Percentiles rank a stretch among this genome's conserved stretches.
These are phyloP conservation scores for Podotricha telesiphe DNA, from an alignment of 2,888 invertebrate species.

Conservation along the genomic window DNA sequence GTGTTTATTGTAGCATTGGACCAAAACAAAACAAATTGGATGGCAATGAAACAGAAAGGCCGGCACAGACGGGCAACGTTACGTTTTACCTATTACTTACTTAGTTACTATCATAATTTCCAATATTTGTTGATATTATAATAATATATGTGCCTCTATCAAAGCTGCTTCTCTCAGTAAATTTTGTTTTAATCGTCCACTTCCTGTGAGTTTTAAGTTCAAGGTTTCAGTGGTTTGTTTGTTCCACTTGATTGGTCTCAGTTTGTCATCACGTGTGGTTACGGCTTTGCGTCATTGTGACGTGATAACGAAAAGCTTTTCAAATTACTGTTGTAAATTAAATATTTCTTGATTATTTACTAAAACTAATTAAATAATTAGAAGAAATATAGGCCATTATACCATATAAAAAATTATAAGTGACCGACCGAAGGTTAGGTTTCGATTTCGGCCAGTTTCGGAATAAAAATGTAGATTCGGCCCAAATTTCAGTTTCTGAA, in stretches of 20 bases:
- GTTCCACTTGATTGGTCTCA: constrained; percentile 24
- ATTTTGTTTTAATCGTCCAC: constrained; percentile 3
- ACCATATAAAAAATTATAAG: no score
- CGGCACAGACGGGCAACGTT: not conserved
- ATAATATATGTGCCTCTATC: not conserved
- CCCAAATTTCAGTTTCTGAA: no score
- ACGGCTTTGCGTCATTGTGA: constrained; percentile 24
- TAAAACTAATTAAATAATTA: no score
- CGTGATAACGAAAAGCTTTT: constrained; percentile 5
- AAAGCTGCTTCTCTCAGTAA: constrained; percentile 1
- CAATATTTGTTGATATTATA: constrained; percentile 9
- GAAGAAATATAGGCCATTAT: no score
- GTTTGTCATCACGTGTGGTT: constrained; percentile 32
- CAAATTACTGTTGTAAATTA: not conserved
- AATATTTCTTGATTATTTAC: no score
- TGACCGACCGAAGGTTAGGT: no score
- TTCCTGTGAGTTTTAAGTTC: constrained; percentile 24
- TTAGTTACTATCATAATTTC: not conserved
- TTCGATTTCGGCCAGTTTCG: no score
- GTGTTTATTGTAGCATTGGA: not conserved
- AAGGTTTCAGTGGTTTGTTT: constrained; percentile 28
- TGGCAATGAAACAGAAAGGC: not conserved
- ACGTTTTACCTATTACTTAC: not conserved
- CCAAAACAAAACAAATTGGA: not conserved
- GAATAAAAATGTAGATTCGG: no score